A percentile compares a stretch with the other conserved stretches of the same genome.
phyloP scores from a whole-genome alignment of 2,113 vertebrate genomes.

The Nerophis lumbriciformis region DNA sequence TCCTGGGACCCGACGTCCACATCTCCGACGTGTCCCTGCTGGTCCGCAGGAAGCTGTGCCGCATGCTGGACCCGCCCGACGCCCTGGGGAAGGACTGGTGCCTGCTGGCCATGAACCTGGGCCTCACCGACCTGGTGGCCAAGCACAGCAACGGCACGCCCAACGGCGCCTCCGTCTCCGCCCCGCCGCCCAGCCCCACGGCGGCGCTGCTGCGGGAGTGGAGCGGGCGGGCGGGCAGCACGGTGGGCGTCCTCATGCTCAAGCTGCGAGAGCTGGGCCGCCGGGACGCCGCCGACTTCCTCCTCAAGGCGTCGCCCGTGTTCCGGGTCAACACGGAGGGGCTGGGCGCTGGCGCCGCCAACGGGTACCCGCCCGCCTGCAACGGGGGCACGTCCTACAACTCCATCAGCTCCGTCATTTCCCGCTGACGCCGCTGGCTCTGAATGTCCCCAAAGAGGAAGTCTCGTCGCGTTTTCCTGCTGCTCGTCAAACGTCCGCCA shows the following conservation, averaged over 20 bases:
- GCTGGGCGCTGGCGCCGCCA: conserved; percentile 68
- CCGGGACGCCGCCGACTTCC: conserved; percentile 91
- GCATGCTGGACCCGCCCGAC: conserved; percentile 92
- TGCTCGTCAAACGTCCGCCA: too few species aligned
- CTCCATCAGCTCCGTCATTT: conserved; percentile 96
- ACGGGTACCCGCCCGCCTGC: conserved; percentile 82
- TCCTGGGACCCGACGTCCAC: conserved; percentile 83
- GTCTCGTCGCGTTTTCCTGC: too few species aligned
- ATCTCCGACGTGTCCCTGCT: conserved; percentile 84
- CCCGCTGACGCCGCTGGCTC: conserved; percentile 72
- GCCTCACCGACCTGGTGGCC: conserved; percentile 90
- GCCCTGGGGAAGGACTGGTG: conserved; percentile 98
- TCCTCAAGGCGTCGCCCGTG: conserved; percentile 85
- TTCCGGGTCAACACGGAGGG: conserved; percentile 87
- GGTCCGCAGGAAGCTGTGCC: conserved; percentile 86
- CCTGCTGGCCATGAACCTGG: conserved; percentile 96
- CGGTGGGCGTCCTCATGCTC: conserved; percentile 85
- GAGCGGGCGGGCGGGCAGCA: conserved; percentile 81
- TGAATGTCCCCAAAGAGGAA: too few species aligned
- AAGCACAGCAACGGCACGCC: conserved; percentile 77
- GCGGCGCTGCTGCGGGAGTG: conserved; percentile 87
- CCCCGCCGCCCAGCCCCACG: conserved; percentile 80
- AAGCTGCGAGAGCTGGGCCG: conserved; percentile 93
- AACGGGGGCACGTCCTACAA: conserved; percentile 94
- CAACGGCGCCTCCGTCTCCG: conserved; percentile 62